A percentile compares a stretch with the other conserved stretches of the same genome.
Evolutionary conservation across 1,140 invertebrate genomes (phyloP).

Genomic region (Drosophila pallidifrons): DNA sequence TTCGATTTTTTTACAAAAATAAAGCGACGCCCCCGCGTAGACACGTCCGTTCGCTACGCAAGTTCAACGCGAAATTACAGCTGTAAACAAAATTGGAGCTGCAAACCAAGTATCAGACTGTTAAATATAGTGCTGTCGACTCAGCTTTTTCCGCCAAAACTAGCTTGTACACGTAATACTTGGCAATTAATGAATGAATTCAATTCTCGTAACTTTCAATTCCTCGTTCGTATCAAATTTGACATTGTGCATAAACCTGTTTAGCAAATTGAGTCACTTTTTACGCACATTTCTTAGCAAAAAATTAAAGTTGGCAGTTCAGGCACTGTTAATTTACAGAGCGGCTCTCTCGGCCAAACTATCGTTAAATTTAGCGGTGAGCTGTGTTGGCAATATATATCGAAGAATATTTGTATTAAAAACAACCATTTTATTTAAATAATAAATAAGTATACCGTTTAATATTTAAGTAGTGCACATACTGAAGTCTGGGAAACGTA

Average conservation of each 20-base stretch:
- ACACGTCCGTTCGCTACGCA: constrained; percentile 46
- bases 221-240: too few relatives aligned
- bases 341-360: constrained; percentile 5
- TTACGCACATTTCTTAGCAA: not conserved
- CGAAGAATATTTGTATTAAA: not conserved
- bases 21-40: constrained; percentile 30
- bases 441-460: too few relatives aligned
- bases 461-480: too few relatives aligned
- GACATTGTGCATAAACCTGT: not conserved
- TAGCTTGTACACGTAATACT: not conserved
- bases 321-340: constrained; percentile 5
- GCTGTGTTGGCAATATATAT: not conserved
- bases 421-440: not conserved
- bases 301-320: not conserved
- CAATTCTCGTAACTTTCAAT: not conserved
- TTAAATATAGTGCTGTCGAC: constrained; percentile 29
- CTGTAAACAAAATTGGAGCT: constrained; percentile 31
- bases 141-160: not conserved
- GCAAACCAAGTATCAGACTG: constrained; percentile 7
- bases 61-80: constrained; percentile 49
- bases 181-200: not conserved
- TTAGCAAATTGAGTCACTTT: not conserved
- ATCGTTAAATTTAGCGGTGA: constrained; percentile 29
- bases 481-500: too few relatives aligned
- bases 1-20: constrained; percentile 70